Conservation (phyloP, 1,140 invertebrate species). For the Bathynomus jamesi region DNA sequence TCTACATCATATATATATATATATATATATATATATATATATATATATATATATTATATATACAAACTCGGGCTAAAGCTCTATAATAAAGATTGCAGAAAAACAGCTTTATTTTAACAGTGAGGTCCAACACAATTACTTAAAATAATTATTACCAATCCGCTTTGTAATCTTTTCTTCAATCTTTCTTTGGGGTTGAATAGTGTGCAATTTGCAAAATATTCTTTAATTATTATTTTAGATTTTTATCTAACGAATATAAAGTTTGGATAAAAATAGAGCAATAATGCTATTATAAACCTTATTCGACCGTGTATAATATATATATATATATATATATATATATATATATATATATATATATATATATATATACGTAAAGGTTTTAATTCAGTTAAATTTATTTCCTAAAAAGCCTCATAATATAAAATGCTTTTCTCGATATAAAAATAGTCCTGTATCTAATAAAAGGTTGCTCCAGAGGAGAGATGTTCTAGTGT, state of each 20-base stretch:
- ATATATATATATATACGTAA: too few relatives aligned
- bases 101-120: not conserved
- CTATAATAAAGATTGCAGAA: not conserved
- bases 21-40: too few relatives aligned
- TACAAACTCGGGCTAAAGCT: not conserved
- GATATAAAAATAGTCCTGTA: too few relatives aligned
- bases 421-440: too few relatives aligned
- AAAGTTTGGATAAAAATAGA: too few relatives aligned
- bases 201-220: not conserved
- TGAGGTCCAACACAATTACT: not conserved
- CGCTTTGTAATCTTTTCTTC: not conserved
- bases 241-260: not conserved
- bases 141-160: not conserved
- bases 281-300: not conserved
- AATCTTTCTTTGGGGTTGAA: not conserved
- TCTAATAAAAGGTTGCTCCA: too few relatives aligned
- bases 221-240: not conserved
- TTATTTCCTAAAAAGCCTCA: too few relatives aligned
- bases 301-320: too few relatives aligned
- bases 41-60: too few relatives aligned
- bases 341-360: not conserved
- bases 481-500: too few relatives aligned
- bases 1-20: too few relatives aligned
- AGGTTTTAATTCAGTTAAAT: too few relatives aligned
- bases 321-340: conserved; percentile 3